Evolutionary conservation across 2,113 vertebrate genomes (phyloP).

Genomic region (Ursus arctos): DNA sequence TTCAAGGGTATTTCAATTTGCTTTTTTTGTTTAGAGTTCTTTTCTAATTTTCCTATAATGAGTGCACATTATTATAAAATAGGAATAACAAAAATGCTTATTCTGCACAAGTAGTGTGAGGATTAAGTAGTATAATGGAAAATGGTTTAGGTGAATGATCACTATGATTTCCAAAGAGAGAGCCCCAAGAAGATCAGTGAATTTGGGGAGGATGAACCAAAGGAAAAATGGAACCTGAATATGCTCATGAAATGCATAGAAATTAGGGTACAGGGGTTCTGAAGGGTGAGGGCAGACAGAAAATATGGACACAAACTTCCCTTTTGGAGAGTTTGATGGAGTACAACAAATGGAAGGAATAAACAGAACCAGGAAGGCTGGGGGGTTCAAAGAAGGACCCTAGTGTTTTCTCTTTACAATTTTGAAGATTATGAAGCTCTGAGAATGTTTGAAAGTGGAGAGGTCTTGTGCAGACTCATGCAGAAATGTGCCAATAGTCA

Average conservation of each 20-base stretch:
- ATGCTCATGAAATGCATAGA: not conserved
- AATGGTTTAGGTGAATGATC: not conserved
- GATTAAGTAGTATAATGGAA: not conserved
- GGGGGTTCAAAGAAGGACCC: not conserved
- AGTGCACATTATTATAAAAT: not conserved
- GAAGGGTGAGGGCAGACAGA: not conserved
- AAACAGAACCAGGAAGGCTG: not conserved
- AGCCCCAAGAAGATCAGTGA: not conserved
- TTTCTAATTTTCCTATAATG: constrained; percentile 13
- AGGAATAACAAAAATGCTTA: not conserved
- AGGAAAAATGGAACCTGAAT: not conserved
- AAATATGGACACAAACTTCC: not conserved
- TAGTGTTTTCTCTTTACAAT: not conserved
- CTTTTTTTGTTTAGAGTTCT: not conserved
- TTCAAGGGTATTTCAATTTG: not conserved
- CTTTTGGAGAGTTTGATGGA: not conserved
- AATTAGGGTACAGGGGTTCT: not conserved
- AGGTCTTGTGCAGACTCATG: not conserved
- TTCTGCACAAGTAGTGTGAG: not conserved
- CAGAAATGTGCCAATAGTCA: not conserved
- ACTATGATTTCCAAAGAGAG: not conserved
- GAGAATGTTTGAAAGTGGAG: not conserved
- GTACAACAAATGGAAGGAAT: not conserved
- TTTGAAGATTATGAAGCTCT: constrained; percentile 11
- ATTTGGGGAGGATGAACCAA: not conserved